Conservation (phyloP, 2,888 invertebrate species). For the Ptychoptera albimana region DNA sequence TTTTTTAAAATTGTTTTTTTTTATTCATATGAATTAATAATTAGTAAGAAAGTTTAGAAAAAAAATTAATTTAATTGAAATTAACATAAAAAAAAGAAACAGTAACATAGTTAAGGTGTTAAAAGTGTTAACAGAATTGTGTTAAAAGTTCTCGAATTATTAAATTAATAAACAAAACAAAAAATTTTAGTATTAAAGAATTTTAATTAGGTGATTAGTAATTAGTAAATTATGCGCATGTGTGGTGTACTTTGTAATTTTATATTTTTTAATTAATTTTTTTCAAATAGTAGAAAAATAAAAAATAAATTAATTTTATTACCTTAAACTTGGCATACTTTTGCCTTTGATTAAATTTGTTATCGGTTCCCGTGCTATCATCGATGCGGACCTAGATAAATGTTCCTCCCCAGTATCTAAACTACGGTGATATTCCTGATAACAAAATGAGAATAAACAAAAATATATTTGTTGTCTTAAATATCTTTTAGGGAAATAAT, state of each 20-base stretch:
- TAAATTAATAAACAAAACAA: too few relatives aligned
- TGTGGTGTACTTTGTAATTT: too few relatives aligned
- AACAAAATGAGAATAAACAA: conserved; percentile 12
- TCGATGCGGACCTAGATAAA: conserved; percentile 52
- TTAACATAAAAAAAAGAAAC: too few relatives aligned
- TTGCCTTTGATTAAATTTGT: conserved; percentile 80
- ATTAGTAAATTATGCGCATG: too few relatives aligned
- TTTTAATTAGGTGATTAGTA: background rate
- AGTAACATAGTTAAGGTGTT: too few relatives aligned
- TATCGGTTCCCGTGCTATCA: conserved; percentile 44
- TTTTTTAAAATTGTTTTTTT: conserved; percentile 6
- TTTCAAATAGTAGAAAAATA: background rate
- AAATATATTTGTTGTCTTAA: conserved; percentile 14
- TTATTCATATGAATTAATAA: too few relatives aligned
- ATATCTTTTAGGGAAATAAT: conserved; percentile 25
- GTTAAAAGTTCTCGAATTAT: too few relatives aligned
- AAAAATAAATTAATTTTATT: conserved; percentile 18
- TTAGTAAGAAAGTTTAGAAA: too few relatives aligned
- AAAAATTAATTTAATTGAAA: too few relatives aligned
- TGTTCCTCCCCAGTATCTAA: conserved; percentile 66
- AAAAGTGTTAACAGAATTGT: too few relatives aligned
- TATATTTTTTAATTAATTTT: too few relatives aligned
- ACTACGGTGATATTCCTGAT: conserved; percentile 66
- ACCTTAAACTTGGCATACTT: conserved; percentile 94
- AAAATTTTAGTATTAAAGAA: background rate